Evolutionary conservation across 2,797 vertebrate genomes (phyloP).

Genomic region (Ambastaia sidthimunki): DNA sequence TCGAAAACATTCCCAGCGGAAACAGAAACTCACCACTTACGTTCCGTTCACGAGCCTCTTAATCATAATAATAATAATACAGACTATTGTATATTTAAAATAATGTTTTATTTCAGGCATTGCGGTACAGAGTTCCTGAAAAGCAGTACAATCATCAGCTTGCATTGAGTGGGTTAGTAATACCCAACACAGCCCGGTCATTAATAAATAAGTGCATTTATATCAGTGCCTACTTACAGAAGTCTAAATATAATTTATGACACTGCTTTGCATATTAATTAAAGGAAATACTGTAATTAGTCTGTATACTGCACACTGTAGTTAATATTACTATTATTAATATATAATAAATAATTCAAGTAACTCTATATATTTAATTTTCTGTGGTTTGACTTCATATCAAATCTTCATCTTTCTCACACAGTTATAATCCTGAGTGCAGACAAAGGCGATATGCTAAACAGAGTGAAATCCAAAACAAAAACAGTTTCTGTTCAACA

Average conservation of each 20-base stretch:
- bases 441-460: slow-evolving; percentile 24
- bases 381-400: not conserved
- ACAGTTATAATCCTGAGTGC: slow-evolving; percentile 21
- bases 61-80: not conserved
- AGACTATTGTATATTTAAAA: not conserved
- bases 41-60: not conserved
- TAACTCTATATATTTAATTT: not conserved
- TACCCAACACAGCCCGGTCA: not conserved
- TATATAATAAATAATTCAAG: slow-evolving; percentile 5
- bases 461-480: slow-evolving; percentile 3
- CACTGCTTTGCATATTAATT: not conserved
- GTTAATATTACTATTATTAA: not conserved
- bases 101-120: slow-evolving; percentile 32
- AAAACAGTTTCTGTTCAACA: slow-evolving; percentile 36
- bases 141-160: not conserved
- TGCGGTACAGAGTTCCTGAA: slow-evolving; percentile 28
- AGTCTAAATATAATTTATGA: not conserved
- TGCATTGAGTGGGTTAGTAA: slow-evolving; percentile 19
- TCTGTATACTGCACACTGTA: not conserved
- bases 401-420: not conserved
- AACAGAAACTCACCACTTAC: not conserved
- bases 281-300: not conserved
- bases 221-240: not conserved
- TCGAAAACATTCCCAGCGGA: not conserved
- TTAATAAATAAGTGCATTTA: not conserved